These are phyloP conservation scores for Falco concolor DNA, from an alignment of 2,797 vertebrate genomes.

Conservation along the genomic window DNA sequence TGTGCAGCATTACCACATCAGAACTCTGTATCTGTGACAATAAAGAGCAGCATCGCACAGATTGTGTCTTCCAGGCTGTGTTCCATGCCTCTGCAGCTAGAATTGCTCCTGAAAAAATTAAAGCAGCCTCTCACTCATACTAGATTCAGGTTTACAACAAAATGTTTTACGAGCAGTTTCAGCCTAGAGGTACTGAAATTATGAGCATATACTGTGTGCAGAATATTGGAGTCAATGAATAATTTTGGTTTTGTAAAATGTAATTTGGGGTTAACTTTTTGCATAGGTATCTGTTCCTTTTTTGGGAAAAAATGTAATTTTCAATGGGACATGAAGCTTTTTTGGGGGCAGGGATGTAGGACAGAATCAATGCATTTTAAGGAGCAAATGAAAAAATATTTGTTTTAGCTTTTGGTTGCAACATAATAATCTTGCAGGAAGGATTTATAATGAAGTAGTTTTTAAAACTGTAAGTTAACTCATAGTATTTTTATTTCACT, in stretches of 20 bases:
- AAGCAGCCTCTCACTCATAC: background rate
- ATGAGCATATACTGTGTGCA: background rate
- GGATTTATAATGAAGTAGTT: background rate
- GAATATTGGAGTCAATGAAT: background rate
- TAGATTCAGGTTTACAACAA: background rate
- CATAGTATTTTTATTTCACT: background rate
- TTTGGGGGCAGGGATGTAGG: background rate
- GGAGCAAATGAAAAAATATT: background rate
- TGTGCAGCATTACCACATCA: conserved; percentile 18
- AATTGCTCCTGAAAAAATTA: background rate
- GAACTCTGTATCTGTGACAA: conserved; percentile 64
- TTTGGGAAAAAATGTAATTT: background rate
- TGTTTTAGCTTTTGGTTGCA: background rate
- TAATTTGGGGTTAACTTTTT: background rate
- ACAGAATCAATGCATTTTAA: background rate
- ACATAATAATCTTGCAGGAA: background rate
- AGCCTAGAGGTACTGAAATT: background rate
- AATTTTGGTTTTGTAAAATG: background rate
- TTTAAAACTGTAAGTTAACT: background rate
- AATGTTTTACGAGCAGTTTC: background rate
- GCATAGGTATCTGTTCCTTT: background rate
- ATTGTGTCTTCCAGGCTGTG: conserved; percentile 31
- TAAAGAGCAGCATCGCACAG: conserved; percentile 51
- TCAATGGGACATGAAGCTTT: background rate
- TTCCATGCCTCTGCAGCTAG: conserved; percentile 20